These are phyloP conservation scores for Holcopasites calliopsidis DNA, from an alignment of 1,140 invertebrate species.

Conservation along the genomic window DNA sequence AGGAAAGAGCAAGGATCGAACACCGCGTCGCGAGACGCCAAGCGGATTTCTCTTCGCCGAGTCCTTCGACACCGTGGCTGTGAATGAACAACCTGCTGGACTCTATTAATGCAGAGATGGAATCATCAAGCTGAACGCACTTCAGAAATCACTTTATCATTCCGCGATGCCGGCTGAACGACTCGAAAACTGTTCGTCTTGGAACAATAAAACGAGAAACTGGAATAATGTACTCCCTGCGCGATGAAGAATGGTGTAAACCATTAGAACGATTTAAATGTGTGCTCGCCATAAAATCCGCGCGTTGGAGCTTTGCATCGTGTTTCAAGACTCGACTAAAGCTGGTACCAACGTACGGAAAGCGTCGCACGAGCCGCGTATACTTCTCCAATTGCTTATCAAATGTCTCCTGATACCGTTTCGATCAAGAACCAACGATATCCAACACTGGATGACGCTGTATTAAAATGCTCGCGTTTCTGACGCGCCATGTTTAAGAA, in stretches of 20 bases:
- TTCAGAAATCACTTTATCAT: too few species aligned
- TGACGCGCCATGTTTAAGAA: not conserved
- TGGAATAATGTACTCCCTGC: too few species aligned
- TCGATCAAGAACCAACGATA: conserved; percentile 6
- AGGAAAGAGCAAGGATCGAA: conserved; percentile 46
- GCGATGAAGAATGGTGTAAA: too few species aligned
- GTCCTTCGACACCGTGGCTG: not conserved
- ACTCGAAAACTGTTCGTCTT: too few species aligned
- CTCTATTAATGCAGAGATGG: not conserved
- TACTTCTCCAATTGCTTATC: conserved; percentile 35
- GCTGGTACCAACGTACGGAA: conserved; percentile 1
- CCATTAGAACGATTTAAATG: not conserved
- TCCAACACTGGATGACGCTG: not conserved
- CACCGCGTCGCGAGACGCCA: conserved; percentile 12
- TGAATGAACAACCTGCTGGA: not conserved
- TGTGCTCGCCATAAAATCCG: not conserved
- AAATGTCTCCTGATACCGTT: conserved; percentile 12
- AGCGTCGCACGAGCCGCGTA: conserved; percentile 12
- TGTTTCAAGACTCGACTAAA: conserved; percentile 8
- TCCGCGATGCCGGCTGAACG: too few species aligned
- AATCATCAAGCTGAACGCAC: too few species aligned
- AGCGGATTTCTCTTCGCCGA: conserved; percentile 30
- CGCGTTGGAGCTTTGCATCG: not conserved
- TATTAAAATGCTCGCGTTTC: not conserved
- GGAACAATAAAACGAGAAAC: not conserved